A percentile compares a stretch with the other conserved stretches of the same genome.
These are phyloP conservation scores for Nothoprocta pentlandii DNA, from an alignment of 2,113 vertebrate genomes.

Conservation along the genomic window DNA sequence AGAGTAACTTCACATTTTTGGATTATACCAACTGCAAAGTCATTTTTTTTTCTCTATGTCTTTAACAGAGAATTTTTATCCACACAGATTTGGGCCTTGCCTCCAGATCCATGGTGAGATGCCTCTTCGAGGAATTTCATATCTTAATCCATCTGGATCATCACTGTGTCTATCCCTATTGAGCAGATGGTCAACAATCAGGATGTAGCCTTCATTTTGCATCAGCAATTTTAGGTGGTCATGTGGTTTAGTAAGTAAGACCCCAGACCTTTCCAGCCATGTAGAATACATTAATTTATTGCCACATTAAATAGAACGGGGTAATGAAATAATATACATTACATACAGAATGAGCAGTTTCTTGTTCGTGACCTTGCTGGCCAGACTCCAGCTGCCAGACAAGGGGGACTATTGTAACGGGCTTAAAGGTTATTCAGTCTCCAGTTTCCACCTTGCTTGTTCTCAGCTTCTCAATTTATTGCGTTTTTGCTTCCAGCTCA, in stretches of 20 bases:
- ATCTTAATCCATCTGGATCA: background rate
- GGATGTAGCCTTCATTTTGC: background rate
- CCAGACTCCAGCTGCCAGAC: conserved; percentile 13
- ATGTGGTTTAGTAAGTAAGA: background rate
- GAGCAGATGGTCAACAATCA: background rate
- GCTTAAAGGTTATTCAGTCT: background rate
- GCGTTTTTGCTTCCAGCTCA: background rate
- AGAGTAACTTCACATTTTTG: background rate
- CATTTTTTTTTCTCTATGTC: background rate
- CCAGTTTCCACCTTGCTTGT: background rate
- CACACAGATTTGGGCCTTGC: accelerated
- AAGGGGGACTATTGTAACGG: conserved; percentile 1
- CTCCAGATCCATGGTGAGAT: background rate
- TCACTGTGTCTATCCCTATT: background rate
- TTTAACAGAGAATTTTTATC: background rate
- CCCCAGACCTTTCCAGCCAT: background rate
- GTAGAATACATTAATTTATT: background rate
- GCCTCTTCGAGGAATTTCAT: background rate
- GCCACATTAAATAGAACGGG: conserved; percentile 8
- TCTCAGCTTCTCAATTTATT: conserved; percentile 22
- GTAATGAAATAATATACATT: conserved; percentile 6
- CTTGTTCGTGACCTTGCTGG: conserved; percentile 1
- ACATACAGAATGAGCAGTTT: conserved; percentile 8
- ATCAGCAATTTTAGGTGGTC: background rate
- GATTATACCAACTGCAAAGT: background rate